These are phyloP conservation scores for Andrena hattorfiana DNA, from an alignment of 2,888 invertebrate species.

Conservation along the genomic window DNA sequence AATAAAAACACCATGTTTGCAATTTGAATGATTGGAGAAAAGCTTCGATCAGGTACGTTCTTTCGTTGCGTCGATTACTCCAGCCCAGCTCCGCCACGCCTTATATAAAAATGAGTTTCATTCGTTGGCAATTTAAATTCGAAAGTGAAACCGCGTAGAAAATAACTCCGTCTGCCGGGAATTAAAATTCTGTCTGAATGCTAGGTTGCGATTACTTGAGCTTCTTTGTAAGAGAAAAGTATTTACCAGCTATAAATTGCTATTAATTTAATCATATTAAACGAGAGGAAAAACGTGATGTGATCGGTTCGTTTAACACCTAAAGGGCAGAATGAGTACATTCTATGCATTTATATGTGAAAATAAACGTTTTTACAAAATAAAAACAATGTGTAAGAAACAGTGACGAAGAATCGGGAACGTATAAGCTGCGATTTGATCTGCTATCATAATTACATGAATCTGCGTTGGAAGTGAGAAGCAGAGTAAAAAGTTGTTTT, in stretches of 20 bases:
- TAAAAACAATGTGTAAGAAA: too few relatives aligned
- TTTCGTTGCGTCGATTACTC: not conserved
- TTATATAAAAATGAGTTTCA: slow-evolving; percentile 40
- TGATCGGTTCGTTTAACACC: not conserved
- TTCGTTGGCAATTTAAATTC: slow-evolving; percentile 48
- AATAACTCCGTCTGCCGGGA: slow-evolving; percentile 68
- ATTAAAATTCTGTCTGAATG: slow-evolving; percentile 72
- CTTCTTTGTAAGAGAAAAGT: not conserved
- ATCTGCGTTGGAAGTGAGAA: too few relatives aligned
- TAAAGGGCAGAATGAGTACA: not conserved
- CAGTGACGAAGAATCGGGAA: too few relatives aligned
- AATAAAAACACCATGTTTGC: too few relatives aligned
- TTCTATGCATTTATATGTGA: not conserved
- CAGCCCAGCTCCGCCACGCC: not conserved
- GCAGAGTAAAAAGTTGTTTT: too few relatives aligned
- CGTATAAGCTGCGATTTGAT: too few relatives aligned
- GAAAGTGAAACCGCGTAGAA: slow-evolving; percentile 37
- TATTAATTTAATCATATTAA: not conserved
- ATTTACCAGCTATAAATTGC: not conserved
- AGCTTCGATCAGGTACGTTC: not conserved
- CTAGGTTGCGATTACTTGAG: not conserved
- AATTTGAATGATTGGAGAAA: too few relatives aligned
- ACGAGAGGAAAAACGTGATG: not conserved
- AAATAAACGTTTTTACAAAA: too few relatives aligned
- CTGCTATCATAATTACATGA: too few relatives aligned